phyloP scores from a whole-genome alignment of 35 echinoderm and acorn worm genomes.

The Nesometra sesokonis region DNA sequence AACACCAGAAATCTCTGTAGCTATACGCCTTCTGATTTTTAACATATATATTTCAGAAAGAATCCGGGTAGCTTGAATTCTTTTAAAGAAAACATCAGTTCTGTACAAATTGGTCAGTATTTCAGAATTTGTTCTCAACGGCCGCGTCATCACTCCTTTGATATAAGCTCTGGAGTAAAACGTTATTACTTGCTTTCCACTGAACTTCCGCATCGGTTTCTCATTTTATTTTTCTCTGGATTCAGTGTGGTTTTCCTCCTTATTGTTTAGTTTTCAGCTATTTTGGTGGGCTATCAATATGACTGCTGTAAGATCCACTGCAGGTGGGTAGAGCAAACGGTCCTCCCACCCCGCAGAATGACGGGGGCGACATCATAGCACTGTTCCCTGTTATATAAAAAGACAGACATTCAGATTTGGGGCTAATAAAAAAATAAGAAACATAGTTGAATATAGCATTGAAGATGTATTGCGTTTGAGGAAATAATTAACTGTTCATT shows the following conservation, averaged over 20 bases:
- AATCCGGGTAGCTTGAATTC: background rate
- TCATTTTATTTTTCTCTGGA: background rate
- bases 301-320: constrained; percentile 69
- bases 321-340: constrained; percentile 85
- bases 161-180: background rate
- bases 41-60: background rate
- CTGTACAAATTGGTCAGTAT: background rate
- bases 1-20: too few species aligned
- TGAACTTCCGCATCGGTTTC: background rate
- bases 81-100: background rate
- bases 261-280: constrained; percentile 14
- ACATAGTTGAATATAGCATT: too few species aligned
- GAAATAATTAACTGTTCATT: too few species aligned
- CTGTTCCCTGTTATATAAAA: constrained; percentile 51
- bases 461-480: too few species aligned
- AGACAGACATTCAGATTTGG: background rate
- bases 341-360: constrained; percentile 89
- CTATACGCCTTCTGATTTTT: background rate
- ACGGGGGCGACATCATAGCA: constrained; percentile 93
- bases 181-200: background rate
- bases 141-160: background rate
- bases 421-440: background rate
- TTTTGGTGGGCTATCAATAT: constrained; percentile 82
- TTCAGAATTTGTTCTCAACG: background rate
- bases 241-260: background rate